Evolutionary conservation across 2,797 vertebrate genomes (phyloP).

Genomic region (Peromyscus attwateri): DNA sequence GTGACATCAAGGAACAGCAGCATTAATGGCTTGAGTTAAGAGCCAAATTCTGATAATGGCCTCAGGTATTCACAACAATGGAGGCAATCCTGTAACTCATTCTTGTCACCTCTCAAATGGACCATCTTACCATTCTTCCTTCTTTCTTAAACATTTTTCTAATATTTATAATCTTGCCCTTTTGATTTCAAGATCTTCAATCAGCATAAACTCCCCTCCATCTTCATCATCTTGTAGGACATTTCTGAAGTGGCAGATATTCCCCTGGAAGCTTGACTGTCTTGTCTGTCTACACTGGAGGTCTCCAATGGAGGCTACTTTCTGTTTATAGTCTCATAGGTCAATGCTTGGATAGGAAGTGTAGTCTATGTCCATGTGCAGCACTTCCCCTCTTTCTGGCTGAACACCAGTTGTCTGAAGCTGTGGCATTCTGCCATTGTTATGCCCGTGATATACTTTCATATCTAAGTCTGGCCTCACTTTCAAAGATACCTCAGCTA

Average conservation of each 20-base stretch:
- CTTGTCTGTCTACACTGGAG: neutral
- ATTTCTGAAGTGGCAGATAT: neutral
- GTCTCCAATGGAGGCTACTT: neutral
- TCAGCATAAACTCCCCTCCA: neutral
- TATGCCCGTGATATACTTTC: neutral
- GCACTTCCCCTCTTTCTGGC: too few species aligned
- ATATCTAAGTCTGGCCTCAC: neutral
- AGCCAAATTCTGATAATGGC: neutral
- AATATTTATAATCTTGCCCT: neutral
- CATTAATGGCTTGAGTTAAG: neutral
- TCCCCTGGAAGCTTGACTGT: neutral
- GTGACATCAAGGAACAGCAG: neutral
- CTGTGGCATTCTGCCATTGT: neutral
- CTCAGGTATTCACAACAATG: too few species aligned
- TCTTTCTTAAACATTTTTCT: neutral
- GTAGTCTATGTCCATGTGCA: neutral
- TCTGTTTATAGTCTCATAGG: neutral
- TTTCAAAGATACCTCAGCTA: neutral
- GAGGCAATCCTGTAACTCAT: neutral
- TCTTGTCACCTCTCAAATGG: too few species aligned
- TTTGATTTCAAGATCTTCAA: neutral
- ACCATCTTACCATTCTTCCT: neutral
- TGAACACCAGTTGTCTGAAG: neutral
- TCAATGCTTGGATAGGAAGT: neutral
- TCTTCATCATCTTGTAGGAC: neutral